Base-by-base conservation (phyloP, 2,888 invertebrate species). In the Enoplolaimus lenunculus region DNA sequence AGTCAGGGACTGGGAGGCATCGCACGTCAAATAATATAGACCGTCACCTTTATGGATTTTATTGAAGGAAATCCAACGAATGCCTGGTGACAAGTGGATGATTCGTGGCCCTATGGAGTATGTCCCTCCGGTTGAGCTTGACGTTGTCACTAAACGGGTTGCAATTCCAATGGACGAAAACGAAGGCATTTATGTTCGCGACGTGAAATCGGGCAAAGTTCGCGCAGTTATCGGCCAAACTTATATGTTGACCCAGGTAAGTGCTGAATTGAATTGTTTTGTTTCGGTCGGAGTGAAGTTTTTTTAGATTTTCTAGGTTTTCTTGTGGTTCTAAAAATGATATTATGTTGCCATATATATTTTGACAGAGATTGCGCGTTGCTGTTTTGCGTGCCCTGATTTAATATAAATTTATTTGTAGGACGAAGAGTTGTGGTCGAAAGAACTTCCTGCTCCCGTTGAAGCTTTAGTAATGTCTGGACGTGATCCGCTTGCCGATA, bases 111-210 rank as follows among this genome's bases (percentile, higher is more conserved):
- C 84, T 1, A 75, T 74, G 30, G 84, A 84, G 74, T 84, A 84
- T 76, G 83, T 84, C 13, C 84, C 84, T 21, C 81, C 83, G 7
- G 82, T 83, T 26, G 82, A 84, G 76, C 83, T 84, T 2, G 83
- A 84, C 73, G 83, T 84, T 16, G 77, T 83, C 26, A 77, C 79
- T 71, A 79, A 81, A 74, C 75, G 83, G 68, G 76, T 78, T 35
- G 82, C 84, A 29, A 83, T 84, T 35, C 83, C 84, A 60, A 76
- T 84, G 60, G 84, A 84, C 76, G 83, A 83, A 72, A 84, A 83
- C 75, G 84, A 84, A 77, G 84, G 83, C 66, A 83, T 84, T 73
- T 84, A 84, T 75, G 82, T 84, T 59, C 73, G 84, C 29, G 82
- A 84, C 75, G 79, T 82, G 70, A 84, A 78, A 70, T 76, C 74